Evolutionary conservation across 1,140 invertebrate species (phyloP), one percentile per base, ranked within the genome.

Genomic region (Drosophila nasuta): DNA sequence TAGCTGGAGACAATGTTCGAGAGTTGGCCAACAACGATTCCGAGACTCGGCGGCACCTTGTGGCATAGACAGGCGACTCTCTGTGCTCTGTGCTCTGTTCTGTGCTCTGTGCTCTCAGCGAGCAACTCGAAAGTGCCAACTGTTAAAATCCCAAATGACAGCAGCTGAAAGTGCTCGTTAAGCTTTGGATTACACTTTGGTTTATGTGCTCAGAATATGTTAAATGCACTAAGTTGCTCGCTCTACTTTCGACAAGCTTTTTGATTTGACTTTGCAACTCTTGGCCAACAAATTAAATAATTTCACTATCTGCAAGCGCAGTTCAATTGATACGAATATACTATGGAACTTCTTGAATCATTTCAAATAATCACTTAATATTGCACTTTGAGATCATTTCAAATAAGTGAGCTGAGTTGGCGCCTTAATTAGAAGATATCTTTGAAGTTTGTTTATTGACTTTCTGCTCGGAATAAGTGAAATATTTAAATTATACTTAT

Each of bases 11-110:
- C 62, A 72, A 72, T 72, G 69, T 64, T 17, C 38, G 58, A 38
- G 58, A 65, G 20, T 54, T 56, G 52, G 52, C 52, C 52, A 56
- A 56, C 52, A 56, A 35, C 28, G 49, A 30, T 8, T 33, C 10
- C 52, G 52, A 72, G 69, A 72, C 69, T 72, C 33, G 49, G 69
- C 62, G 69, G 69, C 62, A 72, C 52, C 69, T 57, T 58, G 52
- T 57, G 25, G 49, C 64, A 65, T 17, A 45, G 62, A 65, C 62
- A 48, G 13, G 45, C 43, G 33, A 52, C 10, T 41, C 38, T 41
- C 41, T 13, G 20, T 25, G 41, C 41, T 43, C 7, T 4, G 20
- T 20, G 0, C 20, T 20, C 20, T 20, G 17, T 20, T 20, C 17
- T 20, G 20, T 20, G 41, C 41, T 43, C 7, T 4, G 11, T 13